Evolutionary conservation across 1,140 invertebrate genomes (phyloP).

Genomic region (Nylanderia fulva): DNA sequence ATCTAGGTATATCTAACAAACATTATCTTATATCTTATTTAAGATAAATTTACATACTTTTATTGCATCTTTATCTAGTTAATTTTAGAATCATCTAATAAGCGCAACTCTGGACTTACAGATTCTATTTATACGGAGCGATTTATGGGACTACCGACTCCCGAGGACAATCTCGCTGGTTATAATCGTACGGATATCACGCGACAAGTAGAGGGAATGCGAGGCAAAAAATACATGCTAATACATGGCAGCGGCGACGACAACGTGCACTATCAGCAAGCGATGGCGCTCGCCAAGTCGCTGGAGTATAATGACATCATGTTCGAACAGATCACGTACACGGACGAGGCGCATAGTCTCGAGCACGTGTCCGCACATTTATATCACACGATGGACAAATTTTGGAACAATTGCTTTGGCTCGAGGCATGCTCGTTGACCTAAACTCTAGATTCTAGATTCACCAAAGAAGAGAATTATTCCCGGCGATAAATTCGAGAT

Average conservation of each 20-base stretch:
- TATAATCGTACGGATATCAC: conserved; percentile 87
- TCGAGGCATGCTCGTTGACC: conserved; percentile 33
- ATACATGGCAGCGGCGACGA: conserved; percentile 89
- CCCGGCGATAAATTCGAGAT: background rate
- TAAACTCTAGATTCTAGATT: background rate
- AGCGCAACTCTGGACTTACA: no score
- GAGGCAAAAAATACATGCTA: conserved; percentile 87
- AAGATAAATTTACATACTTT: no score
- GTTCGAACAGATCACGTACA: conserved; percentile 88
- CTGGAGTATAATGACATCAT: conserved; percentile 88
- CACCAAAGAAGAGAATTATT: background rate
- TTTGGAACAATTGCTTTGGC: conserved; percentile 86
- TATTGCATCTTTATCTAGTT: no score
- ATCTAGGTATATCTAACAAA: no score
- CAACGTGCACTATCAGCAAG: conserved; percentile 90
- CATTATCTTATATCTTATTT: no score
- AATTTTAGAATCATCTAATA: no score
- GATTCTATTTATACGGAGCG: conserved; percentile 90
- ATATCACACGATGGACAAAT: conserved; percentile 89
- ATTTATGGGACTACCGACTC: conserved; percentile 88
- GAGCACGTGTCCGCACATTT: conserved; percentile 86
- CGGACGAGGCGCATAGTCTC: conserved; percentile 88
- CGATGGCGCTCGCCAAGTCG: conserved; percentile 88
- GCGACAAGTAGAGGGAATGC: conserved; percentile 85
- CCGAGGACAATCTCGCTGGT: conserved; percentile 86